Conservation (phyloP, 2,888 invertebrate species). For the Masnerella sp. region DNA sequence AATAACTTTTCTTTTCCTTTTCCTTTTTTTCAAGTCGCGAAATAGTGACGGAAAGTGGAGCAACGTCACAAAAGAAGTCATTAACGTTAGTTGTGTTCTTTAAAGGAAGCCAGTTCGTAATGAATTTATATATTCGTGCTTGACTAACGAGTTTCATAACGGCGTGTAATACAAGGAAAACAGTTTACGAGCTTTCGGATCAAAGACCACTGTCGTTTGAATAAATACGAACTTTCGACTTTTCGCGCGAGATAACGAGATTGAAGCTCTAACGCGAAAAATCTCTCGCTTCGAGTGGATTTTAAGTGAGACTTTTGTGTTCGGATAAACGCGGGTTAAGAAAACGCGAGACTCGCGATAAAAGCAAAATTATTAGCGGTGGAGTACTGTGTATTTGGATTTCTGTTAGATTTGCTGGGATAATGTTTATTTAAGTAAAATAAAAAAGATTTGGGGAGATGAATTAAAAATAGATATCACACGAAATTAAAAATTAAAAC, state of each 20-base stretch:
- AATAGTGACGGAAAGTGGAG: slow-evolving; percentile 22
- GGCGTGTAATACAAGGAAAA: slow-evolving; percentile 53
- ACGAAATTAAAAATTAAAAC: too few species aligned
- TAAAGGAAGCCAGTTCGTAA: slow-evolving; percentile 41
- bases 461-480: too few species aligned
- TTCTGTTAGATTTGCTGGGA: too few species aligned
- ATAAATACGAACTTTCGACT: not conserved
- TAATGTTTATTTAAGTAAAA: too few species aligned
- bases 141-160: slow-evolving; percentile 51
- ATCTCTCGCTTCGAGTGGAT: too few species aligned
- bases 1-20: slow-evolving; percentile 4
- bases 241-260: not conserved
- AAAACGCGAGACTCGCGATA: too few species aligned
- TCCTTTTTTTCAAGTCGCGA: slow-evolving; percentile 2
- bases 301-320: too few species aligned
- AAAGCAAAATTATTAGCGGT: too few species aligned
- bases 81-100: slow-evolving; percentile 35
- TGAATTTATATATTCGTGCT: slow-evolving; percentile 54
- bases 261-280: too few species aligned
- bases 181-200: slow-evolving; percentile 22
- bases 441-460: too few species aligned
- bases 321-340: too few species aligned
- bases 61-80: slow-evolving; percentile 30
- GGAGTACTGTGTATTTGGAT: too few species aligned
- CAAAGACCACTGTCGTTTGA: slow-evolving; percentile 21